Percentiles rank a stretch among this genome's conserved stretches.
These are phyloP conservation scores for Callinectes sapidus DNA, from an alignment of 2,888 invertebrate genomes.

Conservation along the genomic window DNA sequence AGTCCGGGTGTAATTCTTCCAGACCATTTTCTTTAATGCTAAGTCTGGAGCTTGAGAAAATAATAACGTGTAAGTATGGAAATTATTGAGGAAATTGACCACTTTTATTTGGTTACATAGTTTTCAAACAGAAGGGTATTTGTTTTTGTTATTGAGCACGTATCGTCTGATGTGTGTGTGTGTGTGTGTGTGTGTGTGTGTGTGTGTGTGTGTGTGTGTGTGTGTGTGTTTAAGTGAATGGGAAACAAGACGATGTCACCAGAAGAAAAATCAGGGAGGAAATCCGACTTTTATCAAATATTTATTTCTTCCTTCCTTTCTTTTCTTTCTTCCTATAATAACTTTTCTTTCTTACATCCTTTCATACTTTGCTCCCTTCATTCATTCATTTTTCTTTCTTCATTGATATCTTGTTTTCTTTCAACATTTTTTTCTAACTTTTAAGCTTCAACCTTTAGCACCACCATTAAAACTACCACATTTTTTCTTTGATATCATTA, in stretches of 20 bases:
- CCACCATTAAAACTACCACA: no score
- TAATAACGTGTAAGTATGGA: not conserved
- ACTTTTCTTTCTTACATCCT: no score
- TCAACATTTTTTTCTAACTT: no score
- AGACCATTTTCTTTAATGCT: slow-evolving; percentile 10
- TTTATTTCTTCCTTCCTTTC: no score
- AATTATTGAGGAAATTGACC: not conserved
- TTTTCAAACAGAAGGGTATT: not conserved
- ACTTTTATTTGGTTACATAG: not conserved
- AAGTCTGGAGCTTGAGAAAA: not conserved
- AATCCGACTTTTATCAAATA: no score
- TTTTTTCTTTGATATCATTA: no score
- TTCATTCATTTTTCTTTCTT: no score
- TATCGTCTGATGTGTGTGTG: not conserved
- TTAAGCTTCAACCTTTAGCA: no score
- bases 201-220: slow-evolving; percentile 32
- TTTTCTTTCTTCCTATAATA: no score
- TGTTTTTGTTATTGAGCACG: not conserved
- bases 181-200: slow-evolving; percentile 27
- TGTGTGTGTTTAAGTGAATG: slow-evolving; percentile 17
- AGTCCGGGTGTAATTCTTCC: not conserved
- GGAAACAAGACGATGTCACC: not conserved
- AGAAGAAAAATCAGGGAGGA: not conserved
- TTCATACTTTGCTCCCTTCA: no score
- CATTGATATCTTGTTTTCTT: no score